These are phyloP conservation scores for Himalopsyche japonica DNA, from an alignment of 2,888 invertebrate genomes.

Conservation along the genomic window DNA sequence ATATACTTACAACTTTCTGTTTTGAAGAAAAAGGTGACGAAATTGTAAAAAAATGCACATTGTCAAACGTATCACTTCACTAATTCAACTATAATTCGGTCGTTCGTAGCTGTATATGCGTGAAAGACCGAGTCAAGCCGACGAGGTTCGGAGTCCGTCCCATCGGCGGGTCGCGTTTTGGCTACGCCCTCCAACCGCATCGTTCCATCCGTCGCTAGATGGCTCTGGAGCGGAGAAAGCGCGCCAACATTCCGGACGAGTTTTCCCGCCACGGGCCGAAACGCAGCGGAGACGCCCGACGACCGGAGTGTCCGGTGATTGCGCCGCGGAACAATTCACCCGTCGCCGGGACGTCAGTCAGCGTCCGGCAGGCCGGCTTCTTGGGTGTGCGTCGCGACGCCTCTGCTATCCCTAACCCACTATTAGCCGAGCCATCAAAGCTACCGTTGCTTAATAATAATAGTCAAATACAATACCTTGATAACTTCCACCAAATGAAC, in stretches of 20 bases:
- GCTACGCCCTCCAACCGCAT: constrained; percentile 19
- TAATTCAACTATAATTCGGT: constrained; percentile 2
- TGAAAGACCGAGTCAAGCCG: neutral
- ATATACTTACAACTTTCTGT: neutral
- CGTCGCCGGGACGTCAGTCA: constrained; percentile 34
- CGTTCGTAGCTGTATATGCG: constrained; percentile 21
- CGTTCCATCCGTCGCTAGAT: neutral
- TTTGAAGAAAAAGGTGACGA: neutral
- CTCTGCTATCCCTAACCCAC: constrained; percentile 4
- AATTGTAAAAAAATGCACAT: neutral
- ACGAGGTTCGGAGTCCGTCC: constrained; percentile 19
- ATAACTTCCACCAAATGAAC: neutral
- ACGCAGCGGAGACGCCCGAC: constrained; percentile 30
- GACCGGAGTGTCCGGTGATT: constrained; percentile 36
- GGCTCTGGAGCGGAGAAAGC: constrained; percentile 4
- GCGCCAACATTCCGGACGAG: constrained; percentile 4
- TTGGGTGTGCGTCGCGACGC: constrained; percentile 38
- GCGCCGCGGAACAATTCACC: constrained; percentile 28
- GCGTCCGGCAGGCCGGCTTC: constrained; percentile 36
- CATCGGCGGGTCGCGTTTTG: constrained; percentile 22
- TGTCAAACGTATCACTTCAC: constrained; percentile 17
- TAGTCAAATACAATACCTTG: neutral
- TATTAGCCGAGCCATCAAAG: constrained; percentile 14
- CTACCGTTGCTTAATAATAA: neutral
- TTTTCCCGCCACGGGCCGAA: constrained; percentile 36